phyloP scores from a whole-genome alignment of 1,140 invertebrate genomes.

The Parasteatoda tepidariorum region DNA sequence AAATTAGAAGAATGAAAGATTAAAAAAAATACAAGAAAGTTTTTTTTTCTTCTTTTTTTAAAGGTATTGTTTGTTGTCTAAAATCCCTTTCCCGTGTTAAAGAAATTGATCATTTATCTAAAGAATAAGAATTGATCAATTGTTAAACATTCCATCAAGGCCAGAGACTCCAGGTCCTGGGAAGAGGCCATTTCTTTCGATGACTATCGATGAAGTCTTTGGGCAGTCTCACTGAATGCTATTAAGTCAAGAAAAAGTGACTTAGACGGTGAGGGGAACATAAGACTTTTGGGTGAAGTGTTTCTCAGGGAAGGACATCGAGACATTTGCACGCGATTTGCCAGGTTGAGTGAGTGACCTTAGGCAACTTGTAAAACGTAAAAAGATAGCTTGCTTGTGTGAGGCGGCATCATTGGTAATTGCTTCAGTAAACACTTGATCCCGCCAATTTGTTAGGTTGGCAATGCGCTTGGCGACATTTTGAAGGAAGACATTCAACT shows the following conservation, averaged over 20 bases:
- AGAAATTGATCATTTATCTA: slow-evolving; percentile 41
- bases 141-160: slow-evolving; percentile 53
- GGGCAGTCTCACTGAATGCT: slow-evolving; percentile 12
- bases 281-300: slow-evolving; percentile 48
- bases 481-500: background rate
- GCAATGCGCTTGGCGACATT: background rate
- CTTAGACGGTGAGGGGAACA: background rate
- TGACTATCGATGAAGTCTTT: slow-evolving; percentile 21
- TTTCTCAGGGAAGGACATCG: slow-evolving; percentile 53
- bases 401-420: slow-evolving; percentile 29
- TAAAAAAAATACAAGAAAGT: too few species aligned
- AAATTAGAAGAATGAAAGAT: too few species aligned
- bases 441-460: slow-evolving; percentile 15
- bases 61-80: slow-evolving; percentile 46
- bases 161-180: slow-evolving; percentile 43
- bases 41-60: too few species aligned
- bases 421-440: slow-evolving; percentile 43
- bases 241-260: slow-evolving; percentile 49
- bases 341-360: slow-evolving; percentile 56
- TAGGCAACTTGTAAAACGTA: slow-evolving; percentile 29
- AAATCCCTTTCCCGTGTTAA: background rate
- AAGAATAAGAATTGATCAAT: slow-evolving; percentile 47
- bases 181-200: slow-evolving; percentile 44
- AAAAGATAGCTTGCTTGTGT: slow-evolving; percentile 35
- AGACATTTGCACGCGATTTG: slow-evolving; percentile 52